These are phyloP conservation scores for Actinernus sp. DNA, from an alignment of 92 coral and sea anemone genomes.

Conservation along the genomic window DNA sequence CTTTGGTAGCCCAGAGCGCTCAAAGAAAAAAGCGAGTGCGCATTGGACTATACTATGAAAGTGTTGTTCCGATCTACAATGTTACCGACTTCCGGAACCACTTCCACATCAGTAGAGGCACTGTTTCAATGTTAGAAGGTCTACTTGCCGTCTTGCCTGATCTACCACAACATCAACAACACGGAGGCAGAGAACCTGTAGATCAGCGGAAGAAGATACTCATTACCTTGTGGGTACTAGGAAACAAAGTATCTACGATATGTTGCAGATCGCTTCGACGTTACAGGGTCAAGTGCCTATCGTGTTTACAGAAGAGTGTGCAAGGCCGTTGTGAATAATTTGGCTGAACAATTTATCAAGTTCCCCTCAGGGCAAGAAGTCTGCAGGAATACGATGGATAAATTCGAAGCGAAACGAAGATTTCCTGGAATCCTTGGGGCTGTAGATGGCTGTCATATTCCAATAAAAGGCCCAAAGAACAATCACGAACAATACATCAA, in stretches of 20 bases:
- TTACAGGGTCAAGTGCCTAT: constrained; percentile 39
- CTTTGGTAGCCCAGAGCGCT: no score
- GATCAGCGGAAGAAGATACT: constrained; percentile 40
- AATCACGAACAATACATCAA: no score
- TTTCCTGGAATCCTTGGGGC: constrained; percentile 52
- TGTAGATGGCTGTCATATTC: constrained; percentile 49
- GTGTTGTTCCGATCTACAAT: no score
- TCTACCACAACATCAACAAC: constrained; percentile 9
- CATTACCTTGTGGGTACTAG: constrained; percentile 50
- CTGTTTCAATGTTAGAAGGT: constrained; percentile 29
- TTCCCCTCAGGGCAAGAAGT: constrained; percentile 50
- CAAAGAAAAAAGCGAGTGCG: constrained; percentile 37
- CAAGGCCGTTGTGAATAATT: constrained; percentile 31
- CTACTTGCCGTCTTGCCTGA: constrained; percentile 38
- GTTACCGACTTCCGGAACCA: constrained; percentile 39
- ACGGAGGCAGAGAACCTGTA: constrained; percentile 28
- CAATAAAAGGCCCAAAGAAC: constrained; percentile 52
- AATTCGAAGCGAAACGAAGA: constrained; percentile 20
- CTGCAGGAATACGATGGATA: constrained; percentile 10
- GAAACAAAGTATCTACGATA: constrained; percentile 57
- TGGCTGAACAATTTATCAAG: constrained; percentile 39
- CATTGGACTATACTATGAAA: no score
- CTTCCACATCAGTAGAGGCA: constrained; percentile 29
- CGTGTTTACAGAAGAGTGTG: constrained; percentile 42
- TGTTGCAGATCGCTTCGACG: constrained; percentile 56